These are phyloP conservation scores for Hecatera dysodea DNA, from an alignment of 2,888 invertebrate genomes.

Conservation along the genomic window DNA sequence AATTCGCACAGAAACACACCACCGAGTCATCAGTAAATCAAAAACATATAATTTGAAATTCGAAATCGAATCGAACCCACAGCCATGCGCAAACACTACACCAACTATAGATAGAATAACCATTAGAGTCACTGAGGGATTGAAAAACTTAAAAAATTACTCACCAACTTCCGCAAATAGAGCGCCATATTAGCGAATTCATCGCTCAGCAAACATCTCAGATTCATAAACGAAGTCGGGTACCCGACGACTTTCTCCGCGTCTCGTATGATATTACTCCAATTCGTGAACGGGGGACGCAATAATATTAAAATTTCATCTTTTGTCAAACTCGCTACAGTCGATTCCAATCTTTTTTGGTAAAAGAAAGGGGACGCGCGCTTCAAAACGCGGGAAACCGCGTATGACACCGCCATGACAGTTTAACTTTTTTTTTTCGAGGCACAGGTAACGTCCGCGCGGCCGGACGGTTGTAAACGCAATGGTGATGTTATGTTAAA, in stretches of 20 bases:
- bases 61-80: background rate
- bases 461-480: slow-evolving; percentile 55
- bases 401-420: slow-evolving; percentile 80
- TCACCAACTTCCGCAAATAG: slow-evolving; percentile 88
- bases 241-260: slow-evolving; percentile 90
- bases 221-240: slow-evolving; percentile 91
- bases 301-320: slow-evolving; percentile 86
- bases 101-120: no score
- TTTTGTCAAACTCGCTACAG: slow-evolving; percentile 86
- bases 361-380: slow-evolving; percentile 82
- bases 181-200: slow-evolving; percentile 91
- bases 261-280: slow-evolving; percentile 87
- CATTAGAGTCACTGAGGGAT: no score
- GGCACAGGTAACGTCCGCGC: slow-evolving; percentile 50
- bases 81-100: background rate
- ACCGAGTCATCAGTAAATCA: no score
- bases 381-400: slow-evolving; percentile 82
- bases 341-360: slow-evolving; percentile 86
- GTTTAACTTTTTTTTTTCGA: slow-evolving; percentile 58
- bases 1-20: background rate
- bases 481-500: slow-evolving; percentile 64
- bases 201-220: slow-evolving; percentile 91
- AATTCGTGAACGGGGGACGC: slow-evolving; percentile 86
- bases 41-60: background rate
- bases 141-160: slow-evolving; percentile 71